These are phyloP conservation scores for Acanthaster planci DNA, from an alignment of 35 echinoderm and acorn worm genomes.

Conservation along the genomic window DNA sequence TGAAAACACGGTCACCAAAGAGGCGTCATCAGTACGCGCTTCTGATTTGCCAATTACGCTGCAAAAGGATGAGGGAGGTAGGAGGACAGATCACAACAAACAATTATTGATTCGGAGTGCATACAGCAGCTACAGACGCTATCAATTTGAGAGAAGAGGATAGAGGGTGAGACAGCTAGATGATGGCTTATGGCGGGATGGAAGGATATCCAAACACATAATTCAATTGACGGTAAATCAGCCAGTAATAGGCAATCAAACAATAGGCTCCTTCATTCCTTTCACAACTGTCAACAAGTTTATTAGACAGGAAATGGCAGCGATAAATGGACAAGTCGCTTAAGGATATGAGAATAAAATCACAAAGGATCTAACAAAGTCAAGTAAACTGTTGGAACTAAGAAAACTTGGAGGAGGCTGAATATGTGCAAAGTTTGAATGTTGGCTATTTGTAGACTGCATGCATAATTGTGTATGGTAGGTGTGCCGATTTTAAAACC, in stretches of 20 bases:
- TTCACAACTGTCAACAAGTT: background rate
- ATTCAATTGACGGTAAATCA: constrained; percentile 20
- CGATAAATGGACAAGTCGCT: too few species aligned
- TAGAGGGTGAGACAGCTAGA: background rate
- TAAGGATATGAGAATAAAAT: too few species aligned
- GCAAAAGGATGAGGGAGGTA: background rate
- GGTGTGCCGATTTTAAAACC: too few species aligned
- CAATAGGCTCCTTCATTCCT: background rate
- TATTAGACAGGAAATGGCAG: constrained; percentile 8
- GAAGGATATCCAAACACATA: background rate
- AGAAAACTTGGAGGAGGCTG: too few species aligned
- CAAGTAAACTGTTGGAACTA: too few species aligned
- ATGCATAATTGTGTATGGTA: too few species aligned
- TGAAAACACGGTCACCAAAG: constrained; percentile 20
- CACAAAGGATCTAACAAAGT: too few species aligned
- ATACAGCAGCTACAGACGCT: background rate
- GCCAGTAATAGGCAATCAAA: constrained; percentile 16
- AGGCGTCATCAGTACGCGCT: constrained; percentile 16
- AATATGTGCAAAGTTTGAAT: too few species aligned
- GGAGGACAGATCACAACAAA: constrained; percentile 9
- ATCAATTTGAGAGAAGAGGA: background rate
- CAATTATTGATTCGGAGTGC: constrained; percentile 21
- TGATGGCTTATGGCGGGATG: constrained; percentile 25
- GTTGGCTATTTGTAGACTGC: too few species aligned
- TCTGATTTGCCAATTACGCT: constrained; percentile 16